A percentile compares a stretch with the other conserved stretches of the same genome.
Evolutionary conservation across 2,797 vertebrate species (phyloP).

Genomic region (Hippopotamyrus pictus): DNA sequence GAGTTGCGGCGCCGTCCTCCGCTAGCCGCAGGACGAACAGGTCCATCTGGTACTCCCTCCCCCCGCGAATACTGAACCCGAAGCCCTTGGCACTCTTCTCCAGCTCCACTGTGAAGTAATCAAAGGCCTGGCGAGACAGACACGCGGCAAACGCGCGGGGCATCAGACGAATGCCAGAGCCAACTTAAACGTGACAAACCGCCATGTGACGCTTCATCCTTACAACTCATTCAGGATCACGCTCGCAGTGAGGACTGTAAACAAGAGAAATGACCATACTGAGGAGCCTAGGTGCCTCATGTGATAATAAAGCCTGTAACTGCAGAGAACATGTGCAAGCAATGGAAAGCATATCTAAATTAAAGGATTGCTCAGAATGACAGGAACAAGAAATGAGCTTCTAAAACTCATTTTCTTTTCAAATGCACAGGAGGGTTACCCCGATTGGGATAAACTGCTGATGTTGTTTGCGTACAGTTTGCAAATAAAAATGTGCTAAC

Average conservation of each 20-base stretch:
- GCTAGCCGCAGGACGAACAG: slow-evolving; percentile 91
- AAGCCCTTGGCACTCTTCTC: slow-evolving; percentile 97
- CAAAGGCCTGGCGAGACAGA: slow-evolving; percentile 74
- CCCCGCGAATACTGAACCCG: slow-evolving; percentile 96
- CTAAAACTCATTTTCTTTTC: not conserved
- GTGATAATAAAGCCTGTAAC: not conserved
- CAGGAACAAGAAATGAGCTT: not conserved
- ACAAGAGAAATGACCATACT: not conserved
- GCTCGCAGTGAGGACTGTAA: not conserved
- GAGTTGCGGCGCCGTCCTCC: slow-evolving; percentile 93
- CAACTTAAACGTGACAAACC: not conserved
- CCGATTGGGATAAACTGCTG: not conserved
- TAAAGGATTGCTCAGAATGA: not conserved
- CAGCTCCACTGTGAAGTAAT: slow-evolving; percentile 98
- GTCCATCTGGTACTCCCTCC: slow-evolving; percentile 98
- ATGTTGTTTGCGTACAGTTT: not conserved
- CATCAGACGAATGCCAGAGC: not conserved
- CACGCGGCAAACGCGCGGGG: not conserved
- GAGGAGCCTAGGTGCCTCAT: not conserved
- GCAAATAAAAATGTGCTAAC: not conserved
- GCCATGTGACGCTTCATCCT: not conserved
- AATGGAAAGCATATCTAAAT: not conserved
- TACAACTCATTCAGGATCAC: not conserved
- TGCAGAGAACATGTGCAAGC: not conserved
- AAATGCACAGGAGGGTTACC: not conserved